Percentiles rank a stretch among this genome's conserved stretches.
Evolutionary conservation across 2,113 vertebrate genomes (phyloP).

Genomic region (Actenoides lindsayi): DNA sequence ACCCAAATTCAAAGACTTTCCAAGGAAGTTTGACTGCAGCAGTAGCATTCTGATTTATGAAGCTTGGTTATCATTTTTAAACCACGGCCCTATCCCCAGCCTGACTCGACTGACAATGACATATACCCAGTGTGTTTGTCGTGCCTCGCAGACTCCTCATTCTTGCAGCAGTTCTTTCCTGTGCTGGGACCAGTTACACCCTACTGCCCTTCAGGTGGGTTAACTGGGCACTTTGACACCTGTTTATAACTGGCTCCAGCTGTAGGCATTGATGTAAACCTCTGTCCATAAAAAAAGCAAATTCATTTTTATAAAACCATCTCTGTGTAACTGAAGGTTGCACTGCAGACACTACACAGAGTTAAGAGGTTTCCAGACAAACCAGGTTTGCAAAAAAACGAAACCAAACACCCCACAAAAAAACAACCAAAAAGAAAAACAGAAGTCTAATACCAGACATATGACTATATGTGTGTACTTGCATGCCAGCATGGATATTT

Average conservation of each 20-base stretch:
- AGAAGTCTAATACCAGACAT: neutral
- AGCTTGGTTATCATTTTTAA: slow-evolving; percentile 62
- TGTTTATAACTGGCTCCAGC: neutral
- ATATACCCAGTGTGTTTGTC: neutral
- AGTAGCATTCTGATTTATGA: slow-evolving; percentile 65
- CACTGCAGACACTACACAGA: neutral
- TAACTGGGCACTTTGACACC: neutral
- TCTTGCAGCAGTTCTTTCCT: accelerated
- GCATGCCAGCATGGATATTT: neutral
- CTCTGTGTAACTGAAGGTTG: neutral
- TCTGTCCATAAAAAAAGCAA: neutral
- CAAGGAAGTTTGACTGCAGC: slow-evolving; percentile 60
- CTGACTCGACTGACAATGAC: slow-evolving; percentile 52
- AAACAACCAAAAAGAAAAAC: neutral
- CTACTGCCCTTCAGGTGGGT: accelerated
- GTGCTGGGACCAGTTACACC: neutral
- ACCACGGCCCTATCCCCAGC: neutral
- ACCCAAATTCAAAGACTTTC: slow-evolving; percentile 70
- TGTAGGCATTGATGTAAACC: neutral
- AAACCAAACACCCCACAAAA: neutral
- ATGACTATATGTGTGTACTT: neutral
- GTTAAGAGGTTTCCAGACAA: neutral
- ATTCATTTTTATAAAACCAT: neutral
- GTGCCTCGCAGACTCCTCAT: neutral
- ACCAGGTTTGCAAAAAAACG: neutral